Conservation (phyloP, 2,797 vertebrate genomes). For the Mormyrus proboscirostris region DNA sequence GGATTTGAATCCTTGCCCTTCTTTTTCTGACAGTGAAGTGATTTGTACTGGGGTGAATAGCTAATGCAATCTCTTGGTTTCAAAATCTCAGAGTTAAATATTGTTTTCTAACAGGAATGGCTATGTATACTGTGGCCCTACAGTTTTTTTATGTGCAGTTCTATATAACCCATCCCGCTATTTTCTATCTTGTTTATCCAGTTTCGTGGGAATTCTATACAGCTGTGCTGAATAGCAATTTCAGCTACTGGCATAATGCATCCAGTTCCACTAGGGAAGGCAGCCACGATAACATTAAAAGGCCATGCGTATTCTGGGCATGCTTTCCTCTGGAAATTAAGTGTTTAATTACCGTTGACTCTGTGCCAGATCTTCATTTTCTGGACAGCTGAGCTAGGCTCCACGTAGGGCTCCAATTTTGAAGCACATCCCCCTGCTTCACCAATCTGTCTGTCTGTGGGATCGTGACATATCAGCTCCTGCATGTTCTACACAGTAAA, state of each 20-base stretch:
- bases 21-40: background rate
- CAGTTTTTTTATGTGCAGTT: background rate
- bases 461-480: background rate
- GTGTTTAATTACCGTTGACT: conserved; percentile 21
- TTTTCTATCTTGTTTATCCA: background rate
- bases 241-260: background rate
- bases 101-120: background rate
- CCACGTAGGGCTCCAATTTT: conserved; percentile 11
- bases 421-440: conserved; percentile 27
- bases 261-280: background rate
- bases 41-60: background rate
- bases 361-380: conserved; percentile 13
- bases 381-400: conserved; percentile 28
- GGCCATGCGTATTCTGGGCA: conserved; percentile 3
- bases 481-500: background rate
- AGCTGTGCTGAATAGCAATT: background rate
- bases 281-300: conserved; percentile 1
- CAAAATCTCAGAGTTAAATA: background rate
- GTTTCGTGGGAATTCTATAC: background rate
- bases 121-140: background rate
- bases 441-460: background rate
- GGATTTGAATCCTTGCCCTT: background rate
- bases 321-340: conserved; percentile 16
- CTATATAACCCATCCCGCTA: background rate
- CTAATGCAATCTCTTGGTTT: background rate